These are phyloP conservation scores for Drosophila eugracilis DNA, from an alignment of 1,140 invertebrate species.

Conservation along the genomic window DNA sequence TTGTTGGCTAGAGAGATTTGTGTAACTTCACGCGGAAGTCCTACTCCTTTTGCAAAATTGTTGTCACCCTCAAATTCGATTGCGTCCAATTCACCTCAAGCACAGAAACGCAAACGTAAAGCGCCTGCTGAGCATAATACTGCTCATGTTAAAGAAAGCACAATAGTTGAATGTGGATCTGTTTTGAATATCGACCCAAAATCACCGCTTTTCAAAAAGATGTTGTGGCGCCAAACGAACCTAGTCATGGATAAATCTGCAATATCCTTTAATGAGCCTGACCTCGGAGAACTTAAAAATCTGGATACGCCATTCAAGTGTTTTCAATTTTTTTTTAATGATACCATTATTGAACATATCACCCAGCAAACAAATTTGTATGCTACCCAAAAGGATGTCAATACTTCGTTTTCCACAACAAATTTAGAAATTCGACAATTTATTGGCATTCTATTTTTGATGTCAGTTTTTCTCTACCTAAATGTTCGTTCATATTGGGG, in stretches of 20 bases:
- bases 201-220: slow-evolving; percentile 14
- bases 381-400: slow-evolving; percentile 26
- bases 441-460: slow-evolving; percentile 18
- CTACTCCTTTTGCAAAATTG: too few species aligned
- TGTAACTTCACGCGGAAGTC: too few species aligned
- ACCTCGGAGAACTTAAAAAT: slow-evolving; percentile 14
- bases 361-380: slow-evolving; percentile 25
- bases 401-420: slow-evolving; percentile 22
- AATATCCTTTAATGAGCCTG: slow-evolving; percentile 14
- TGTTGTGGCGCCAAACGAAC: slow-evolving; percentile 20
- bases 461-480: slow-evolving; percentile 13
- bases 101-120: too few species aligned
- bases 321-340: slow-evolving; percentile 18
- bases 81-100: too few species aligned
- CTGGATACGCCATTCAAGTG: slow-evolving; percentile 2
- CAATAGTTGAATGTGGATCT: too few species aligned
- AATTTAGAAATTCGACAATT: too few species aligned
- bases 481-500: slow-evolving; percentile 13
- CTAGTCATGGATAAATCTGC: slow-evolving; percentile 25
- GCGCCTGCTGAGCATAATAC: too few species aligned
- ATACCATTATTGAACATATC: slow-evolving; percentile 26
- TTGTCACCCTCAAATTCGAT: too few species aligned
- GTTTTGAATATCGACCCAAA: slow-evolving; percentile 11
- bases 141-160: too few species aligned
- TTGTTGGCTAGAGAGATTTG: too few species aligned